A percentile compares a stretch with the other conserved stretches of the same genome.
Evolutionary conservation across 2,797 vertebrate genomes (phyloP).

Genomic region (Danio kyathit): DNA sequence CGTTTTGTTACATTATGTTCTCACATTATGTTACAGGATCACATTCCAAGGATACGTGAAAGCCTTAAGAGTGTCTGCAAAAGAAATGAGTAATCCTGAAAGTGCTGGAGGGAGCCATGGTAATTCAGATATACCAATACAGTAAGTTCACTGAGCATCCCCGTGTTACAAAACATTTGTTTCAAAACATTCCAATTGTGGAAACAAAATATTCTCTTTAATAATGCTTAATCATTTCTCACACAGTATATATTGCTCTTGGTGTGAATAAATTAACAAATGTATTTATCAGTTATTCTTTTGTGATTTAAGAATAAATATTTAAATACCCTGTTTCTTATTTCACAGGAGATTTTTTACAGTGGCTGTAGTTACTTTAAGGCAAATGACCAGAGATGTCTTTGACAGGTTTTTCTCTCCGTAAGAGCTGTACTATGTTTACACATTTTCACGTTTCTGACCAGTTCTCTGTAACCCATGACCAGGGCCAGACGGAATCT

Average conservation of each 20-base stretch:
- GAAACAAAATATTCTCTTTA: too few relatives aligned
- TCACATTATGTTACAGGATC: conserved; percentile 3
- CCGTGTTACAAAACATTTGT: too few relatives aligned
- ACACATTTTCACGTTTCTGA: background rate
- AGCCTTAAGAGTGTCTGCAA: conserved; percentile 1
- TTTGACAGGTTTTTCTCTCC: background rate
- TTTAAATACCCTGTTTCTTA: background rate
- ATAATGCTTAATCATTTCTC: too few relatives aligned
- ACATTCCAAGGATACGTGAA: background rate
- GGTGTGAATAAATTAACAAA: background rate
- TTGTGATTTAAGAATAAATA: background rate
- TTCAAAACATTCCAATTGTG: too few relatives aligned
- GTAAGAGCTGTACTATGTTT: background rate
- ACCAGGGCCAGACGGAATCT: too few relatives aligned
- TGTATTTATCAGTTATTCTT: too few relatives aligned
- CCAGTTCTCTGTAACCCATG: background rate
- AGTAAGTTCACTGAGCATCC: background rate
- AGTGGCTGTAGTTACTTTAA: too few relatives aligned
- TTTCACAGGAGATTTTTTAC: background rate
- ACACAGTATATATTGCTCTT: background rate
- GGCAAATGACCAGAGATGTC: background rate
- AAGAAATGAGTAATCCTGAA: conserved; percentile 16
- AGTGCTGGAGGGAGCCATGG: background rate
- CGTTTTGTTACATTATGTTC: too few relatives aligned
- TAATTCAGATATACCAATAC: background rate